Evolutionary conservation across 2,113 vertebrate genomes (phyloP), one percentile per base, ranked within the genome.

Genomic region (Chiloscyllium plagiosum): DNA sequence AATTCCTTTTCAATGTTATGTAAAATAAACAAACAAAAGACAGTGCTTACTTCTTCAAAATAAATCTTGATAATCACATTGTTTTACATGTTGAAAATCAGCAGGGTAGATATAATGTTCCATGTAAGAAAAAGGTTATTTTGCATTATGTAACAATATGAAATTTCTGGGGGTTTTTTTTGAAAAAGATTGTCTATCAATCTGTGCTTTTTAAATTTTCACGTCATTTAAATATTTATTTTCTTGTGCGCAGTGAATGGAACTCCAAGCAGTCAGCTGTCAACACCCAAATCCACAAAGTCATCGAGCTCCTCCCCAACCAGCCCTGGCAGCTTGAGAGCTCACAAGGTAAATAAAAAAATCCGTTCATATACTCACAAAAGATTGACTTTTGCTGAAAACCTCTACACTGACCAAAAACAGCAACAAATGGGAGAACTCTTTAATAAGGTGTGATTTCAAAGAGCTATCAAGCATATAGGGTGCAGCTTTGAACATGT

Each of bases 241-340:
- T 96, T 96, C 96, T 2, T 96, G 96, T 95, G 96, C 12, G 5
- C 97, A 99, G 99, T 99, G 68, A 99, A 99, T 68, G 99, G 99
- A 96, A 97, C 98, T 29, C 98, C 98, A 96, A 98, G 97, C 97
- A 99, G 98, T 97, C 99, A 99, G 2, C 97, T 99, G 95, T 99
- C 98, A 33, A 98, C 98, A 95, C 98, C 98, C 17, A 99, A 97
- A 97, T 99, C 98, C 96, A 98, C 98, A 0, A 99, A 99, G 97
- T 99, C 99, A 95, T 99, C 98, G 96, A 98, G 98, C 92, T 98
- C 99, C 24, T 99, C 99, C 61, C 99, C 99, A 96, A 99, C 99
- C 95, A 99, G 99, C 96, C 99, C 98, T 94, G 98, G 97, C 97
- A 98, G 98, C 96, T 97, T 97, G 96, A 97, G 97, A 93, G 97